Base-by-base conservation (phyloP, 2,797 vertebrate genomes). In the Eurystomus glaucurus region DNA sequence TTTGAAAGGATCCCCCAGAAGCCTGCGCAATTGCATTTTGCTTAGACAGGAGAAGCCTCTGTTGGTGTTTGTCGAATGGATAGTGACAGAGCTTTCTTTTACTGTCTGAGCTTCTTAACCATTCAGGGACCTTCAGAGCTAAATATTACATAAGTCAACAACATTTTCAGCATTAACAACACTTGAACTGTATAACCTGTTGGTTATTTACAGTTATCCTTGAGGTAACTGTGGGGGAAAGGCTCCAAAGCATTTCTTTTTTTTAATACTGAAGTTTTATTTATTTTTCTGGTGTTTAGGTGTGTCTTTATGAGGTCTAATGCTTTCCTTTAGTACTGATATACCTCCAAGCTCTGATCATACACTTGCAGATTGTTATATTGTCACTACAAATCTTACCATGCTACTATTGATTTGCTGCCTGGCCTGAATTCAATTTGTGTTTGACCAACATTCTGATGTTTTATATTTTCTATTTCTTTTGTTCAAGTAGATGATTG, bases 401-500 rank as follows among this genome's bases (percentile, higher is more conserved):
- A 7, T 31, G 11, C n/a, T 62, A 2, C 51, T 90, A 11, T 95
- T 76, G 78, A 55, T 84, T 94, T 88, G 61, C 66, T 78, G 23
- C 62, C 22, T 46, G 26, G n/a, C 28, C 51, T 80, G 66, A 65
- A 69, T 70, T 85, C 41, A n/a, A 11, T 62, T 52, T 80, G 18
- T 3, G 1, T 94, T 93, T 71, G 52, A 65, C 61, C 72, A 89
- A 3, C 9, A 0, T 82, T 69, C 20, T 45, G 60, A 74, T 54
- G 20, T 10, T 90, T 84, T 55, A 19, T 17, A 69, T 35, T 61
- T 10, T 68, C 28, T 75, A 3, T 79, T 65, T 51, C 58, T 75
- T 86, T 93, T 76, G 81, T 62, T 85, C 45, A 72, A 90, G 78
- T 97, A 99, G 99, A 99, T 99, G 99, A 99, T 99, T 75, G 99